phyloP scores from a whole-genome alignment of 2,797 vertebrate genomes.

The Darevskia mixta region DNA sequence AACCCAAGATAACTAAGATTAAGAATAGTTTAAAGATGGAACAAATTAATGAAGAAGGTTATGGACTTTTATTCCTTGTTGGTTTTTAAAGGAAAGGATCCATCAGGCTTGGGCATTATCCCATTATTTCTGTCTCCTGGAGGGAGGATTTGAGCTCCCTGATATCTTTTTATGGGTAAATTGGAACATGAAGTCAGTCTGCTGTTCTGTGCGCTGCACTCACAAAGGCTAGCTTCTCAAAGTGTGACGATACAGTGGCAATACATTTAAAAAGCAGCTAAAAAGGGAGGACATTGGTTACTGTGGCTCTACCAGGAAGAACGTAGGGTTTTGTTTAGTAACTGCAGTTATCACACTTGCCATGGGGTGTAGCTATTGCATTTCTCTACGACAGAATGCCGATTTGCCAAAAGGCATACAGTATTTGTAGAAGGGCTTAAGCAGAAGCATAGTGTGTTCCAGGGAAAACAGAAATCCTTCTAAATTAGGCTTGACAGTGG shows the following conservation, averaged over 20 bases:
- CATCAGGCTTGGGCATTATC: not conserved
- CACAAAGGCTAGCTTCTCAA: too few relatives aligned
- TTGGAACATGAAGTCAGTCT: too few relatives aligned
- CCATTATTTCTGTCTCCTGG: too few relatives aligned
- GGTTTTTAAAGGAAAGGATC: not conserved
- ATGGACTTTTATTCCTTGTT: not conserved
- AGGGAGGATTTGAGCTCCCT: too few relatives aligned
- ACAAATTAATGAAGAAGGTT: not conserved
- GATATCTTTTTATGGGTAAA: too few relatives aligned
- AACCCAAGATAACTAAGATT: not conserved
- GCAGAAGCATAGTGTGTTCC: conserved; percentile 26
- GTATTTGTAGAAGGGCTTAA: conserved; percentile 2
- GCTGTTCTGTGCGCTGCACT: too few relatives aligned
- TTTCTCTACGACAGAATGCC: conserved; percentile 14
- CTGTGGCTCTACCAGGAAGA: not conserved
- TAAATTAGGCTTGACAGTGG: conserved; percentile 35
- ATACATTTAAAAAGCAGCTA: too few relatives aligned
- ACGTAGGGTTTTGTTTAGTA: conserved; percentile 32
- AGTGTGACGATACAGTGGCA: too few relatives aligned
- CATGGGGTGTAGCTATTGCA: conserved; percentile 72
- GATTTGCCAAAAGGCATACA: not conserved
- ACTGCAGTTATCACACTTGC: conserved; percentile 48
- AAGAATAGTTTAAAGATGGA: not conserved
- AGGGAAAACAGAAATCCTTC: conserved; percentile 43
- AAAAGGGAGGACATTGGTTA: not conserved